Base-by-base conservation (phyloP, 2,797 vertebrate species). In the Myiotriccus ornatus region DNA sequence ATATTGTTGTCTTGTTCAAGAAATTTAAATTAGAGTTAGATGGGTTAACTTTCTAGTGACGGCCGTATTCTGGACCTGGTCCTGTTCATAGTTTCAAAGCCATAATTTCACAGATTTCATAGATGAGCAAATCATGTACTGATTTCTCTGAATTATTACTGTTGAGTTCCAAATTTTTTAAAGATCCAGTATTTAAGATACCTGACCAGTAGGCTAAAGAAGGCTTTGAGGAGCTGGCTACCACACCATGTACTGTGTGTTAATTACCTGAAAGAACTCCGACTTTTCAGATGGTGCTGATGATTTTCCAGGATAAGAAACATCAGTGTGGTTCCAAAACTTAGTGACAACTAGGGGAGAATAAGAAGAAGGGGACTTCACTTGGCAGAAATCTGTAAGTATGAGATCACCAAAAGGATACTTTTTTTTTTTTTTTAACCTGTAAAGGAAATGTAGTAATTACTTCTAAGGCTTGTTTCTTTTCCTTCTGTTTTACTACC, bases 311-410 rank as follows among this genome's bases (percentile, higher is more conserved):
- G 32, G 12, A 68, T 49, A 8, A 55, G 35, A 73, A 73, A 65
- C 14, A 44, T 7, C 10, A 20, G 3, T 7, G 17, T 70, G 20
- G 15, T 52, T 56, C 19, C 41, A 77, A 80, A 77, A 60, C 28
- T 12, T 56, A 37, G 20, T 41, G 28, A 56, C 27, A 70, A 1
- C 8, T 69, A 27, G 24, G 56, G 4, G 1, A 1, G 1, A 10
- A 2, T 47, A 50, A 12, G 2, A 79, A 62, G 13, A 57, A 70
- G 15, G 8, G 34, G 2, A 10, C 28, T 37, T 57, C 37, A 50
- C 21, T 64, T 68, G 12, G 24, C 12, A 52, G 24, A 50, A 81
- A n/a, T 52, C 19, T 52, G 27, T 28, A 30, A 52, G 6, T 30
- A 68, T 7, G 30, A 70, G 18, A 17, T 41, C 44, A 55, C 4